Evolutionary conservation across 2,888 invertebrate species (phyloP).

Genomic region (Eulithis prunata): DNA sequence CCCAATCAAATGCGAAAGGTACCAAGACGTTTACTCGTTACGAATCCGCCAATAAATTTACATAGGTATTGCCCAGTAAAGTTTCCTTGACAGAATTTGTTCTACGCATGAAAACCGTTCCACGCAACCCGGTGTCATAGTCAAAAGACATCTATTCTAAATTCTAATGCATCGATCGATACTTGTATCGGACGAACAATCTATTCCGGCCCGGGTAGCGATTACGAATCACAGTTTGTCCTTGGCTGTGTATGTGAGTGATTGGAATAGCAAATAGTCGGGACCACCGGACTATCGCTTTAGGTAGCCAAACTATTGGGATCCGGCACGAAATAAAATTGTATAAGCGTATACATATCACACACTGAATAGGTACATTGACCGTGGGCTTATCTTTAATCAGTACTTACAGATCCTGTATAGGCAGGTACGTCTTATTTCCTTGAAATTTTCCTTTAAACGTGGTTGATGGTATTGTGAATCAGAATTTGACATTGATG

Average conservation of each 20-base stretch:
- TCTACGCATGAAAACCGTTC: constrained; percentile 58
- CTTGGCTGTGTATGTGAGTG: constrained; percentile 70
- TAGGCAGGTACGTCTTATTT: constrained; percentile 8
- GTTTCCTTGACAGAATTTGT: constrained; percentile 52
- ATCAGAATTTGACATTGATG: neutral
- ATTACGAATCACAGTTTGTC: constrained; percentile 73
- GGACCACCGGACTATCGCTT: constrained; percentile 72
- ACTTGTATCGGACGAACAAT: constrained; percentile 66
- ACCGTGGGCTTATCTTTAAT: constrained; percentile 31
- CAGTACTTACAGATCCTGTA: constrained; percentile 27
- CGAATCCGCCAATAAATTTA: constrained; percentile 47
- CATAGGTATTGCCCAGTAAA: constrained; percentile 62
- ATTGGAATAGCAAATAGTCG: constrained; percentile 71
- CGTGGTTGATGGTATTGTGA: neutral
- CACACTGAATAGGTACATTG: constrained; percentile 13
- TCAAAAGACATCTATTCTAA: constrained; percentile 45
- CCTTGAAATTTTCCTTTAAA: constrained; percentile 19
- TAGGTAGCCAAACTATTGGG: constrained; percentile 40
- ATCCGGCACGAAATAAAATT: constrained; percentile 52
- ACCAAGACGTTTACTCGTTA: constrained; percentile 26
- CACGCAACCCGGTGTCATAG: constrained; percentile 54
- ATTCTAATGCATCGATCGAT: constrained; percentile 68
- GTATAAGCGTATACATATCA: constrained; percentile 38
- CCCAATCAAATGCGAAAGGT: constrained; percentile 40
- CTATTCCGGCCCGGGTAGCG: constrained; percentile 73